A percentile compares a stretch with the other conserved stretches of the same genome.
These are phyloP conservation scores for Scartelaos histophorus DNA, from an alignment of 2,113 vertebrate species.

Conservation along the genomic window DNA sequence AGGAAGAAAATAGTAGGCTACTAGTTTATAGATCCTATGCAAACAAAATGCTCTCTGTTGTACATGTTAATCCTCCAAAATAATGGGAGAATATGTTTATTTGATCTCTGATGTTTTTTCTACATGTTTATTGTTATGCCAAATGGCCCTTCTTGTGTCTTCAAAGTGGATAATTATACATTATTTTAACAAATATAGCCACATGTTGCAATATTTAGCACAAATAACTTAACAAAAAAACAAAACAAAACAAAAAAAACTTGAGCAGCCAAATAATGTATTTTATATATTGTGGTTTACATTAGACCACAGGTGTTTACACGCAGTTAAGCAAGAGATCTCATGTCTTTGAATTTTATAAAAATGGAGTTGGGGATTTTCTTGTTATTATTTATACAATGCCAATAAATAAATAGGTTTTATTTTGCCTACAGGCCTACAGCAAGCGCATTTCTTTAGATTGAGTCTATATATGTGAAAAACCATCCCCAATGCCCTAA, in stretches of 20 bases:
- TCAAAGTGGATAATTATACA: no score
- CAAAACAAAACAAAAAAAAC: no score
- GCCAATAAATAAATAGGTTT: background rate
- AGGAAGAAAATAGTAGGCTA: conserved; percentile 73
- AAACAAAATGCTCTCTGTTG: background rate
- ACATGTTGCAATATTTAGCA: no score
- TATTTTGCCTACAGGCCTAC: background rate
- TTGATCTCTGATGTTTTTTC: no score
- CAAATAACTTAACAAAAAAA: no score
- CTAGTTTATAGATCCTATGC: conserved; percentile 39
- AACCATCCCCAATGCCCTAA: conserved; percentile 23
- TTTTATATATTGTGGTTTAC: background rate
- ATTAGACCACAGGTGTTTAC: background rate
- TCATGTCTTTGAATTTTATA: background rate
- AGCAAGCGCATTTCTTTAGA: background rate
- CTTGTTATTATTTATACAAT: background rate
- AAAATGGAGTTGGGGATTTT: no score
- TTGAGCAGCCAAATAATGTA: background rate
- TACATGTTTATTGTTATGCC: no score
- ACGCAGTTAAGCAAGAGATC: conserved; percentile 33
- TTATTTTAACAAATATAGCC: no score
- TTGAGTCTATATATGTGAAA: background rate
- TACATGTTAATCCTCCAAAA: background rate
- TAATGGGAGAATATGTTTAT: no score
- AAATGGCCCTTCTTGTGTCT: no score